phyloP scores from a whole-genome alignment of 2,797 vertebrate genomes.

The Diglossa cyanea region DNA sequence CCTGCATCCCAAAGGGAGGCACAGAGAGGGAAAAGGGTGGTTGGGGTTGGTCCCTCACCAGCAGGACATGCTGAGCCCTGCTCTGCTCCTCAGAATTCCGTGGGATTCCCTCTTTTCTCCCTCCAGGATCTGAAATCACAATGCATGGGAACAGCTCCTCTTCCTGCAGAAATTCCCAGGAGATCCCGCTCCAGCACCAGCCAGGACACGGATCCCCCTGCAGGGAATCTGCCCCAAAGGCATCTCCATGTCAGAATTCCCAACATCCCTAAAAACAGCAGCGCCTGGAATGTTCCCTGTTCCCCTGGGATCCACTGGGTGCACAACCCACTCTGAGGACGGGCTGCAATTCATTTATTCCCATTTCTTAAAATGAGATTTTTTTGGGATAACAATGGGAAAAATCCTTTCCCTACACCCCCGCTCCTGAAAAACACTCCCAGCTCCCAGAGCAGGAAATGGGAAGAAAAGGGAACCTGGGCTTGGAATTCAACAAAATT shows the following conservation, averaged over 20 bases:
- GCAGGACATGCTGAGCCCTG: neutral
- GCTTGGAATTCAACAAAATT: neutral
- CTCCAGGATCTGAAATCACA: neutral
- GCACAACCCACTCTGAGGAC: neutral
- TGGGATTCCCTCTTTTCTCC: neutral
- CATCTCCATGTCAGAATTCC: neutral
- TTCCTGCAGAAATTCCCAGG: neutral
- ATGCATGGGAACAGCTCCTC: neutral
- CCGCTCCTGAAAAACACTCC: neutral
- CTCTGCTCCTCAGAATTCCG: neutral
- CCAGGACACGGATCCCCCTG: neutral
- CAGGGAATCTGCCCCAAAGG: neutral
- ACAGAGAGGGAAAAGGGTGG: neutral
- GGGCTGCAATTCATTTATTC: neutral
- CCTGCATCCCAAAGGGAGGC: neutral
- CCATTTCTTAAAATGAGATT: neutral
- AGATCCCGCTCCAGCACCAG: accelerated
- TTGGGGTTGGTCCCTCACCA: neutral
- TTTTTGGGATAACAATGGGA: neutral
- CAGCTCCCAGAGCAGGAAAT: neutral
- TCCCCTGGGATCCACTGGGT: neutral
- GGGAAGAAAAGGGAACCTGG: neutral
- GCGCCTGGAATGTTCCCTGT: neutral
- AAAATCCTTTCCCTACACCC: neutral
- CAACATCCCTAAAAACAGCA: neutral